These are phyloP conservation scores for Latrodectus hesperus DNA, from an alignment of 2,888 invertebrate genomes.

Conservation along the genomic window DNA sequence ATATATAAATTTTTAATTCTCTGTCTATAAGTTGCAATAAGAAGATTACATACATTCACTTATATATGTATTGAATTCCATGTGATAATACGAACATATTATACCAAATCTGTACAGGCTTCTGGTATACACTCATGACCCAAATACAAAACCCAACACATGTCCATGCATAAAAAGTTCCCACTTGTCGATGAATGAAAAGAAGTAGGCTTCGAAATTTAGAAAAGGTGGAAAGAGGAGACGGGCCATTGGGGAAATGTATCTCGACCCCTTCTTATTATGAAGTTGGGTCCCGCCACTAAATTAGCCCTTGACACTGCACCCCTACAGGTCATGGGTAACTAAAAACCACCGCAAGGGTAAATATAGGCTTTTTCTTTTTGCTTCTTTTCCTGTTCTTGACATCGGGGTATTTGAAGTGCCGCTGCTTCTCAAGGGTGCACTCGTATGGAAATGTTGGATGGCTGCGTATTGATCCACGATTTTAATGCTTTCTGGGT, in stretches of 20 bases:
- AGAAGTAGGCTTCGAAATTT: no score
- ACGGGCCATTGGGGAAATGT: slow-evolving; percentile 19
- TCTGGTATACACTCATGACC: no score
- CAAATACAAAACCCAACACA: no score
- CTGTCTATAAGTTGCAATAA: no score
- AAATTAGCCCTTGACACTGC: slow-evolving; percentile 50
- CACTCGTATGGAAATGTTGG: neutral
- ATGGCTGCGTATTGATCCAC: neutral
- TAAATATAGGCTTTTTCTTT: slow-evolving; percentile 39
- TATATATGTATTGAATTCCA: no score
- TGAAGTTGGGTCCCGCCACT: slow-evolving; percentile 10
- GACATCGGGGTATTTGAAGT: slow-evolving; percentile 1
- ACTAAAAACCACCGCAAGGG: slow-evolving; percentile 35
- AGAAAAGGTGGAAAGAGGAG: neutral
- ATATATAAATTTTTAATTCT: no score
- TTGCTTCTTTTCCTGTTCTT: neutral
- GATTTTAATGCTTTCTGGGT: no score
- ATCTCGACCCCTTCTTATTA: slow-evolving; percentile 10
- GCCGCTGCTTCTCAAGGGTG: neutral
- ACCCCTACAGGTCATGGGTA: slow-evolving; percentile 49
- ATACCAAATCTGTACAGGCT: no score
- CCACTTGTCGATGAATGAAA: no score
- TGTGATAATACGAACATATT: no score
- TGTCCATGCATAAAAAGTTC: no score
- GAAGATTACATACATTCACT: no score